Conservation (phyloP, 2,797 vertebrate genomes). For the Sebastes iracundus region DNA sequence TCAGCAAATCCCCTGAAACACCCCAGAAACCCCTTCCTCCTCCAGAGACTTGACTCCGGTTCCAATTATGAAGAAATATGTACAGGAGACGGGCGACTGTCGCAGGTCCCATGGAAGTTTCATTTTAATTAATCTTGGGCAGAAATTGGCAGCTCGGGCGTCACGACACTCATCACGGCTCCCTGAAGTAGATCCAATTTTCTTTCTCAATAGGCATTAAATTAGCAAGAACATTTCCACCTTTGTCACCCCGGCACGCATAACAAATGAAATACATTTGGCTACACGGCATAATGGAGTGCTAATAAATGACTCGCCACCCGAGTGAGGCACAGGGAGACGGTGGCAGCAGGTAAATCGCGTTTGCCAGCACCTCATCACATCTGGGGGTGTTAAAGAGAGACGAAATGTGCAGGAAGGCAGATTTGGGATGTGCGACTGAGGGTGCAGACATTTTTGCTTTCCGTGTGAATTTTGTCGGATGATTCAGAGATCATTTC, state of each 20-base stretch:
- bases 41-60: conserved; percentile 57
- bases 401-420: conserved; percentile 30
- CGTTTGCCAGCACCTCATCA: conserved; percentile 13
- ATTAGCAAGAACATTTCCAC: conserved; percentile 82
- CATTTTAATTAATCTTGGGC: conserved; percentile 82
- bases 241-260: conserved; percentile 69
- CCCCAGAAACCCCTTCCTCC: conserved; percentile 34
- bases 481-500: conserved; percentile 11
- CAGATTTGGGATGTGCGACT: conserved; percentile 14
- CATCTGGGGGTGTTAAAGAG: conserved; percentile 20
- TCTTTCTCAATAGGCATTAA: conserved; percentile 84
- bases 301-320: conserved; percentile 70
- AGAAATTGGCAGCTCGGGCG: conserved; percentile 75
- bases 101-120: conserved; percentile 72
- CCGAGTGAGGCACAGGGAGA: conserved; percentile 13
- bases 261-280: conserved; percentile 79
- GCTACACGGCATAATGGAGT: conserved; percentile 70
- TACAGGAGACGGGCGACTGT: conserved; percentile 69
- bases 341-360: conserved; percentile 40
- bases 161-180: conserved; percentile 65
- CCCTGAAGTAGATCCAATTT: conserved; percentile 82
- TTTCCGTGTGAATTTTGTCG: conserved; percentile 9
- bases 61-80: conserved; percentile 81
- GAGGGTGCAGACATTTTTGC: conserved; percentile 5
- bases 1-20: conserved; percentile 55